These are phyloP conservation scores for Nephrotoma appendiculata DNA, from an alignment of 2,888 invertebrate genomes.

Conservation along the genomic window DNA sequence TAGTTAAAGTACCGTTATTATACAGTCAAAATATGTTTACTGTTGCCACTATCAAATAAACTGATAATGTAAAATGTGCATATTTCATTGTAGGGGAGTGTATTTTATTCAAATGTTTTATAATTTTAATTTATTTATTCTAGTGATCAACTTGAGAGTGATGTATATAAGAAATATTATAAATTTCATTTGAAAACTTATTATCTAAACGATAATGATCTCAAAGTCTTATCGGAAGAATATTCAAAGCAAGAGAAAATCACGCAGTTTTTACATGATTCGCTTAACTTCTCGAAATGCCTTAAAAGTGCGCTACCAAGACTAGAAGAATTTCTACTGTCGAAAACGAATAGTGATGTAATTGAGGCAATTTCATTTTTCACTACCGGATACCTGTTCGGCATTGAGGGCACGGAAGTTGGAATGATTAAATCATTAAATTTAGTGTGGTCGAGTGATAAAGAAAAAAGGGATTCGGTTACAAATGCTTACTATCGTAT, in stretches of 20 bases:
- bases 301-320: constrained; percentile 36
- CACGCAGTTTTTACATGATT: constrained; percentile 57
- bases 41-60: no score
- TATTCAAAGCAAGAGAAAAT: constrained; percentile 43
- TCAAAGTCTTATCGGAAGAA: constrained; percentile 27
- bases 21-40: no score
- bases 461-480: constrained; percentile 55
- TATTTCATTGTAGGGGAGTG: no score
- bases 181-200: neutral
- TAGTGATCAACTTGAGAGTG: neutral
- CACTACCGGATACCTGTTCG: constrained; percentile 63
- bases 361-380: constrained; percentile 83
- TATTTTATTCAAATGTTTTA: neutral
- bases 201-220: neutral
- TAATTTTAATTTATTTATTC: neutral
- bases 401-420: constrained; percentile 52
- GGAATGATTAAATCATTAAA: constrained; percentile 65
- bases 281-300: constrained; percentile 36
- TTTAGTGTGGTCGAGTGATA: constrained; percentile 69
- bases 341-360: constrained; percentile 62
- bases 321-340: constrained; percentile 59
- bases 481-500: constrained; percentile 54
- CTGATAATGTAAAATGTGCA: no score
- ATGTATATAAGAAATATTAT: neutral
- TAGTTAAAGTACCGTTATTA: no score